These are phyloP conservation scores for Pycnomerus fuliginosus DNA, from an alignment of 2,888 invertebrate species.

Conservation along the genomic window DNA sequence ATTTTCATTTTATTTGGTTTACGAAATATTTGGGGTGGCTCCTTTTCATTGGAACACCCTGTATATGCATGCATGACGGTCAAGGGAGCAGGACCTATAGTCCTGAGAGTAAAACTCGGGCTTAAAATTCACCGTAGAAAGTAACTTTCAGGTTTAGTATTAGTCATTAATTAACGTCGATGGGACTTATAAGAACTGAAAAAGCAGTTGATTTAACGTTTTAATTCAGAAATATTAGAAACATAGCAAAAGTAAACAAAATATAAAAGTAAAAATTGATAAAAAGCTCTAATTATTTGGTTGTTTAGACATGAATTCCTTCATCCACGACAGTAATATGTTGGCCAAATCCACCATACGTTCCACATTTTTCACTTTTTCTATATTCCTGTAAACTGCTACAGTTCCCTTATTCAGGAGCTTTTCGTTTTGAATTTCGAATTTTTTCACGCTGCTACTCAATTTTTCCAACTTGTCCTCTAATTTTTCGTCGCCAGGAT, in stretches of 20 bases:
- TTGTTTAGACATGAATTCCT: slow-evolving; percentile 15
- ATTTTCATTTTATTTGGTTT: too few species aligned
- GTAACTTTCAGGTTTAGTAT: too few species aligned
- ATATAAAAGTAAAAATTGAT: not conserved
- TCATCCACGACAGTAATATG: slow-evolving; percentile 36
- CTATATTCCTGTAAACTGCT: slow-evolving; percentile 23
- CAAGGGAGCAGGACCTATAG: too few species aligned
- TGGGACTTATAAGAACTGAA: too few species aligned
- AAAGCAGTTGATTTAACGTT: too few species aligned
- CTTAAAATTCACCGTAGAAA: too few species aligned
- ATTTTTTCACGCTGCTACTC: slow-evolving; percentile 30
- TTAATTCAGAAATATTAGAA: too few species aligned
- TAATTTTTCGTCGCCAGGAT: slow-evolving; percentile 28
- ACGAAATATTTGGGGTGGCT: too few species aligned
- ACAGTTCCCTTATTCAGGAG: slow-evolving; percentile 31
- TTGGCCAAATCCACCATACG: slow-evolving; percentile 33
- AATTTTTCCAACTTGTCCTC: slow-evolving; percentile 33
- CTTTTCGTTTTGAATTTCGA: slow-evolving; percentile 28
- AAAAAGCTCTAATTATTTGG: not conserved
- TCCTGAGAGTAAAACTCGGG: too few species aligned
- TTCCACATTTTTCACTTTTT: slow-evolving; percentile 29
- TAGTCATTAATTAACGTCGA: too few species aligned
- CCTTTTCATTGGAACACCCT: too few species aligned
- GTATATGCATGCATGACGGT: too few species aligned
- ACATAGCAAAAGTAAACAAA: not conserved